Evolutionary conservation across 2,888 invertebrate genomes (phyloP).

Genomic region (Cyclophora albipunctata): DNA sequence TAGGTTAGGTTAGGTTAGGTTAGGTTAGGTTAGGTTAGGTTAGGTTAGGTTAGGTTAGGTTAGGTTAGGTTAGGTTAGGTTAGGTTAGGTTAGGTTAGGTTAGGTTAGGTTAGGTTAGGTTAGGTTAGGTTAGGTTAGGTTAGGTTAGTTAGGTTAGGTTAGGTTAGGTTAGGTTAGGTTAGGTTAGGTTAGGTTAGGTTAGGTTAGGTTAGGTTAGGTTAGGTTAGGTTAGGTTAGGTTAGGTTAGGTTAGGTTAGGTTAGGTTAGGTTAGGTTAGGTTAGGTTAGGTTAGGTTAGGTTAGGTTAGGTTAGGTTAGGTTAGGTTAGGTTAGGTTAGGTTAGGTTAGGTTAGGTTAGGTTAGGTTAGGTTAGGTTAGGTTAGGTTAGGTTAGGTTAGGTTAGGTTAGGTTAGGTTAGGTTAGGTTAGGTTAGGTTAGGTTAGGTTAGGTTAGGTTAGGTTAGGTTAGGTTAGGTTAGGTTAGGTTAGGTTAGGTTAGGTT

Average conservation of each 20-base stretch:
- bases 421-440: constrained; percentile 13
- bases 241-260: constrained; percentile 11
- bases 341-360: constrained; percentile 6
- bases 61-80: constrained; percentile 17
- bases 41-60: constrained; percentile 15
- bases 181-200: constrained; percentile 10
- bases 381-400: constrained; percentile 6
- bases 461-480: constrained; percentile 5
- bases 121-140: constrained; percentile 14
- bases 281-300: constrained; percentile 8
- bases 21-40: constrained; percentile 19
- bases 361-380: neutral
- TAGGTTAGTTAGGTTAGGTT: constrained; percentile 13
- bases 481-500: constrained; percentile 7
- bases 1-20: constrained; percentile 19
- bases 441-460: constrained; percentile 10
- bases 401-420: constrained; percentile 8
- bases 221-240: constrained; percentile 11
- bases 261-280: constrained; percentile 11
- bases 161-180: constrained; percentile 9
- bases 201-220: constrained; percentile 10
- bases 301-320: constrained; percentile 10
- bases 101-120: constrained; percentile 9
- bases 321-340: constrained; percentile 10
- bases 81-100: constrained; percentile 19